Evolutionary conservation across 92 coral and sea anemone species (phyloP), one percentile per base, ranked within the genome.

Genomic region (Galaxea fascicularis): DNA sequence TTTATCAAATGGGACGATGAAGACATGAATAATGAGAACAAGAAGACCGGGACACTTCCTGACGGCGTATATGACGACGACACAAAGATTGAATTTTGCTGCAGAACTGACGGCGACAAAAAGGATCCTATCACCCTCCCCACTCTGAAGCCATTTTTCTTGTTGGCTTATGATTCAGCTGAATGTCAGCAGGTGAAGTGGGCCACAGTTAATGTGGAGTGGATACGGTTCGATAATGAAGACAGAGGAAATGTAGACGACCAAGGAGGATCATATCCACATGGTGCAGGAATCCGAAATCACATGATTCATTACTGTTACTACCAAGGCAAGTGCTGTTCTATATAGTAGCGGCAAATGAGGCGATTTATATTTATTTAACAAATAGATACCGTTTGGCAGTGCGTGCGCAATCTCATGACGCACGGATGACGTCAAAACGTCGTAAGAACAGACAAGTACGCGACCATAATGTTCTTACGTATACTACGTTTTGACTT

Each of bases 181-280:
- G 67, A 90, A 24, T 90, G 93, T 60, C 93, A 90, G 52, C 90
- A 86, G 84, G 88, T 87, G 18, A 73, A 85, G 49, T 89, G 93
- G 93, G 77, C 87, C 69, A 57, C 85, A 20, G 89, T 90, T 12
- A 79, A 64, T 16, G 64, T 68, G 65, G 90, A 89, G 79, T 85
- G 93, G 93, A 89, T 89, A 35, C 51, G 67, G 64, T 86, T 17
- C 41, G 86, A 86, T 35, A 86, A 78, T 13, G 90, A 70, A 18
- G 31, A 74, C 47, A 0, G 10, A 9, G 12, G 67, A 31, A 82
- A 82, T 31, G 10, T 18, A 0, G 77, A 82, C 49, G 20, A 9
- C 0, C 16, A 9, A 8, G 4, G 6, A 4, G 41, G 70, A 35
- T 35, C 41, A 2, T 35, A 35, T 35, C 3, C 41, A 35, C 6